Evolutionary conservation across 2,797 vertebrate genomes (phyloP).

Genomic region (Fistularia tabacaria): DNA sequence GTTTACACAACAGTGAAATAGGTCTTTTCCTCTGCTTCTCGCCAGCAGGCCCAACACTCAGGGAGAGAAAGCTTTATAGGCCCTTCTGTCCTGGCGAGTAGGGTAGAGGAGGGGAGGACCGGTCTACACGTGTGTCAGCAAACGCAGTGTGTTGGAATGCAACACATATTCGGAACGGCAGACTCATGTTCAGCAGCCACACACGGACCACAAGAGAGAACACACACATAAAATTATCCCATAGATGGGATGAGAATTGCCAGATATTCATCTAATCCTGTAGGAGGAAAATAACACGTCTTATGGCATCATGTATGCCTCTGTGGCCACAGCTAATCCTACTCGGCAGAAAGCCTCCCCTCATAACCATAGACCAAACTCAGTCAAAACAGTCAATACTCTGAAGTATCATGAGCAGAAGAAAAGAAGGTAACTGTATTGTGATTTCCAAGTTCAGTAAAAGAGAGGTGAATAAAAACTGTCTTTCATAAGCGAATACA

Average conservation of each 20-base stretch:
- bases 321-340: constrained; percentile 36
- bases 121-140: constrained; percentile 17
- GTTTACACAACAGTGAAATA: constrained; percentile 74
- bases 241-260: constrained; percentile 48
- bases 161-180: constrained; percentile 16
- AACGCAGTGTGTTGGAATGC: constrained; percentile 4
- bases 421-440: too few relatives aligned
- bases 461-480: background rate
- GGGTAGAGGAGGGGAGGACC: constrained; percentile 24
- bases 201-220: constrained; percentile 39
- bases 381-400: background rate
- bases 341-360: constrained; percentile 21
- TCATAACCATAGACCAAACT: constrained; percentile 1
- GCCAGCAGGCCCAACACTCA: constrained; percentile 51
- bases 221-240: constrained; percentile 44
- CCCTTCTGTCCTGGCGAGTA: constrained; percentile 57
- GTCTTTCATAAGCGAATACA: too few relatives aligned
- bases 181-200: constrained; percentile 32
- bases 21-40: constrained; percentile 66
- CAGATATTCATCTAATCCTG: constrained; percentile 59
- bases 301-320: constrained; percentile 33
- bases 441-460: background rate
- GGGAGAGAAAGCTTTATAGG: constrained; percentile 51
- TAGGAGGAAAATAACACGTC: constrained; percentile 38
- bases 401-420: background rate